These are phyloP conservation scores for Hydrochoerus hydrochaeris DNA, from an alignment of 2,113 vertebrate species.

Conservation along the genomic window DNA sequence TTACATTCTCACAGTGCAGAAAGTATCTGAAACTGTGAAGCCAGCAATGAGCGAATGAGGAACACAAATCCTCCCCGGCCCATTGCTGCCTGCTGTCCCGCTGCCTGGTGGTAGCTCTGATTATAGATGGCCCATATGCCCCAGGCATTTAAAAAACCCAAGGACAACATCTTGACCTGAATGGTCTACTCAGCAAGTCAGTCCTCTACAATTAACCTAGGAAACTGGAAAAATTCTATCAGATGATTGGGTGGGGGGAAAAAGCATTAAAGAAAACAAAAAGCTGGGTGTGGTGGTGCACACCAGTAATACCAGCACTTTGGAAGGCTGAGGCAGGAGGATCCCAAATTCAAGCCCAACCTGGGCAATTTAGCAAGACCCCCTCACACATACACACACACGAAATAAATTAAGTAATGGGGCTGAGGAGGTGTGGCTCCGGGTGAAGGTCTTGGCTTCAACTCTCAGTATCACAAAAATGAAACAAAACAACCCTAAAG, in stretches of 20 bases:
- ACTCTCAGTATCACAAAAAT: neutral
- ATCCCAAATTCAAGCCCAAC: neutral
- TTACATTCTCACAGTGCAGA: constrained; percentile 84
- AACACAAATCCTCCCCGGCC: neutral
- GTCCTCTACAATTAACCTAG: neutral
- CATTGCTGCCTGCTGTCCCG: neutral
- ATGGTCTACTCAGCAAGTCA: neutral
- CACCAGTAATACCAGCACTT: neutral
- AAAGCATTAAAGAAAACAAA: neutral
- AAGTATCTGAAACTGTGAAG: constrained; percentile 61
- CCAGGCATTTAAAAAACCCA: neutral
- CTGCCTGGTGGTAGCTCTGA: neutral
- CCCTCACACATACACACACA: neutral
- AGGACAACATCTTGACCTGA: neutral
- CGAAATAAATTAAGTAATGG: neutral
- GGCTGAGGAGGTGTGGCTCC: neutral
- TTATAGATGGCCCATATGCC: neutral
- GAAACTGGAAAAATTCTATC: neutral
- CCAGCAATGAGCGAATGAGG: neutral
- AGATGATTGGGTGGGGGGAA: neutral
- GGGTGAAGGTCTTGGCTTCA: neutral
- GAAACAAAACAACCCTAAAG: neutral
- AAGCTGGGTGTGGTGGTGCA: neutral
- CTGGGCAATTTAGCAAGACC: neutral
- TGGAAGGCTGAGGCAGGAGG: neutral